Evolutionary conservation across 2,113 vertebrate genomes (phyloP).

Genomic region (Pygoscelis adeliae): DNA sequence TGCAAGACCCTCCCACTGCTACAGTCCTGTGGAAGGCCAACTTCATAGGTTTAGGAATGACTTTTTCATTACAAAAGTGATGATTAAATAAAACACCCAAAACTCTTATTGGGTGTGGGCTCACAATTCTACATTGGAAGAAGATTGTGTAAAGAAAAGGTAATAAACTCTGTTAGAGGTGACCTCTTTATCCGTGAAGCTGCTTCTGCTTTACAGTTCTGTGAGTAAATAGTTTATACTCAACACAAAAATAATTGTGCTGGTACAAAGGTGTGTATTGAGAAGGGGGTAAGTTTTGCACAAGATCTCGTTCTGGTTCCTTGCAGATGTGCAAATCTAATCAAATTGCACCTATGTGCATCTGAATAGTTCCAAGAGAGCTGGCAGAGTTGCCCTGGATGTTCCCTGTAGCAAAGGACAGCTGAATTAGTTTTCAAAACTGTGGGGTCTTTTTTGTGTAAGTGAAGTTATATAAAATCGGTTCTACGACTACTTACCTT

Average conservation of each 20-base stretch:
- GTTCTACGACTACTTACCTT: neutral
- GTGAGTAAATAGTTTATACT: neutral
- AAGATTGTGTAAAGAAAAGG: neutral
- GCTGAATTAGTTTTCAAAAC: neutral
- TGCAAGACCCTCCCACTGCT: neutral
- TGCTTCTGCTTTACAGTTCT: neutral
- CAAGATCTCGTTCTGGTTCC: neutral
- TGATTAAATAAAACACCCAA: neutral
- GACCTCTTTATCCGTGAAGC: neutral
- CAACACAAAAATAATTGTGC: neutral
- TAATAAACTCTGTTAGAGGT: neutral
- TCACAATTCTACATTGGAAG: neutral
- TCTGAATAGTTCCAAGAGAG: neutral
- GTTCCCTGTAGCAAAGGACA: neutral
- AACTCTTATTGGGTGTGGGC: neutral
- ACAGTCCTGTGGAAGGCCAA: neutral
- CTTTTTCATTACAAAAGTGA: neutral
- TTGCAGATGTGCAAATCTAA: neutral
- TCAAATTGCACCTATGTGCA: too few species aligned
- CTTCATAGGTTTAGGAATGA: neutral
- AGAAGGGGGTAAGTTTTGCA: neutral
- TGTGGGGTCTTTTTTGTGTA: neutral
- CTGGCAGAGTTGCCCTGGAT: neutral
- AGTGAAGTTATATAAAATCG: neutral
- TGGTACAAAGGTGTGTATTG: neutral